Evolutionary conservation across 2,888 invertebrate genomes (phyloP), one percentile per base, ranked within the genome.

Genomic region (Epirrhoe tristata): DNA sequence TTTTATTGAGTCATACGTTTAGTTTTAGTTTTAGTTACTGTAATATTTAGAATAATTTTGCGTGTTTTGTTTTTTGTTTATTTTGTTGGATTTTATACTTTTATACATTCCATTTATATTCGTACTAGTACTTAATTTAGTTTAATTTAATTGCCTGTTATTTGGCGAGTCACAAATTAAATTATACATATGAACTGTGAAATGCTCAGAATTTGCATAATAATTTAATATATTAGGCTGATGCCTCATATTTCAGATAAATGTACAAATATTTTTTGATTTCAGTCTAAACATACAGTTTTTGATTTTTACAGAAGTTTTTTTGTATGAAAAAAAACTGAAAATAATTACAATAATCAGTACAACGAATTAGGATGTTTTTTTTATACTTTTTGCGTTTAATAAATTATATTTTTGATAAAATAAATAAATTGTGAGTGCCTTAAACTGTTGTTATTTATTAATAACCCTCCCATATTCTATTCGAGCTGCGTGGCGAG

Each of bases 1-100:
- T 91, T 90, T 82, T 86, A 86, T 86, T 91, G 88, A 93, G 93
- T 93, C 92, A 92, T 88, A 87, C 84, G 57, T 71, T 60, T 70
- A 70, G 61, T 39, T 66, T n/a, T 59, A 66, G 55, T 61, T 36
- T 68, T 64, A 70, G 67, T 80, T 81, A 75, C 82, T 82, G 77
- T 74, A 59, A 71, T 63, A 54, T 59, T 76, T 74, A 78, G 77
- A 75, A 77, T 77, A 76, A 81, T 82, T 80, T 81, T 80, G 71
- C 63, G 83, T 84, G 85, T 88, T 89, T 88, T 87, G 91, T 91
- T 84, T 83, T 83, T 82, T 72, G 73, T 85, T 88, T 86, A 84
- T 86, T 88, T 86, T 89, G 88, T 90, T 91, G 82, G 80, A 87
- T 87, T 86, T 87, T 87, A 83, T 74, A 73, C 72, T 81, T 81